phyloP scores from a whole-genome alignment of 30 jellyfish, hydroid and myxozoan species.

The Cassiopea xamachana region DNA sequence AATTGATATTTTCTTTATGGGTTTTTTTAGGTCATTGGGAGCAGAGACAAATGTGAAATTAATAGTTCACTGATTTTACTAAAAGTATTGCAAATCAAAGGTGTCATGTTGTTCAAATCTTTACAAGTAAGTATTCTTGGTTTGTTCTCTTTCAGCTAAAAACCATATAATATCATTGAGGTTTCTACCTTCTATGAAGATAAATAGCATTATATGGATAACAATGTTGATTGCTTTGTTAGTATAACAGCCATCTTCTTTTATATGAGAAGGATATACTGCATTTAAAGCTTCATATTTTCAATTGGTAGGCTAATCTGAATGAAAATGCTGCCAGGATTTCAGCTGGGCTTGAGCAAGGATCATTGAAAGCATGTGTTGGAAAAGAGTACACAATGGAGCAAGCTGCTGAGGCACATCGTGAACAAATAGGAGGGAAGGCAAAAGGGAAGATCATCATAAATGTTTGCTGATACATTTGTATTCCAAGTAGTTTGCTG shows the following conservation, averaged over 20 bases:
- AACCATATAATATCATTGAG: too few species aligned
- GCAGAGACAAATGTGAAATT: slow-evolving; percentile 72
- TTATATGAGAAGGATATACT: not conserved
- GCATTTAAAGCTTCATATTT: not conserved
- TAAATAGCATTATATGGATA: too few species aligned
- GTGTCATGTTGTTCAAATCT: slow-evolving; percentile 54
- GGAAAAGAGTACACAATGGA: slow-evolving; percentile 78
- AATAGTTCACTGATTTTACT: slow-evolving; percentile 60
- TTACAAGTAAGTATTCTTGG: slow-evolving; percentile 20
- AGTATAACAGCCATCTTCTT: not conserved
- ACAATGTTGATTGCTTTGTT: too few species aligned
- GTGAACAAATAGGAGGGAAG: slow-evolving; percentile 68
- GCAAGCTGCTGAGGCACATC: slow-evolving; percentile 79
- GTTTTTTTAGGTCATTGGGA: slow-evolving; percentile 72
- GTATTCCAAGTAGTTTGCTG: not conserved
- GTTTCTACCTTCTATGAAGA: too few species aligned
- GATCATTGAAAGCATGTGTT: slow-evolving; percentile 82
- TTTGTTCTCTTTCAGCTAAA: too few species aligned
- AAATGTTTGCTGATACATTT: slow-evolving; percentile 31
- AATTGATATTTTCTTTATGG: too few species aligned
- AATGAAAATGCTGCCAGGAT: slow-evolving; percentile 59
- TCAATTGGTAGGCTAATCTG: slow-evolving; percentile 28
- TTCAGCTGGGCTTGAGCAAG: slow-evolving; percentile 66
- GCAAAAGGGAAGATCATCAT: slow-evolving; percentile 84
- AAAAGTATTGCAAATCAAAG: slow-evolving; percentile 40